A percentile compares a stretch with the other conserved stretches of the same genome.
Conservation (phyloP, 2,888 invertebrate genomes). For the Himalopsyche tibetana region DNA sequence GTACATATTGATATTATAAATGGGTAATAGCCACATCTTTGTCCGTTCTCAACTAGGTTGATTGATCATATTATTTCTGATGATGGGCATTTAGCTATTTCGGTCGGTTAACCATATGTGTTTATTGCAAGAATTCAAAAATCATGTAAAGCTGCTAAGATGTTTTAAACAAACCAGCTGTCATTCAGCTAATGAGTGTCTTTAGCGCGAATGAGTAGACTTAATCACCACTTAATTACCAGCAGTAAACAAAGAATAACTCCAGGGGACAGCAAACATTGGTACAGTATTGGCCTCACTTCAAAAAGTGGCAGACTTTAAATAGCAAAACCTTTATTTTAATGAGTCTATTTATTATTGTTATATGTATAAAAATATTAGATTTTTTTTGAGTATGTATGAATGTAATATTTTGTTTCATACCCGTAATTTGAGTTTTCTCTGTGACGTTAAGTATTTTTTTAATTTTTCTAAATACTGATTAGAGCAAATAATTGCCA, state of each 20-base stretch:
- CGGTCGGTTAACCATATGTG: not conserved
- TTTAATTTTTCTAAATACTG: no score
- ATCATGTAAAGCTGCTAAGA: not conserved
- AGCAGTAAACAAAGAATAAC: constrained; percentile 39
- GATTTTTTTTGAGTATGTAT: no score
- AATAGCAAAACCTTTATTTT: no score
- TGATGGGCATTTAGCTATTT: not conserved
- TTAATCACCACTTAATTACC: constrained; percentile 45
- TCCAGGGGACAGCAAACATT: constrained; percentile 4
- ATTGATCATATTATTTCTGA: not conserved
- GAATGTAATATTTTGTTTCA: no score
- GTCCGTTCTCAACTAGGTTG: not conserved
- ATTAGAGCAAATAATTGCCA: no score
- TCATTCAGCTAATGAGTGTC: constrained; percentile 15
- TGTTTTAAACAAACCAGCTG: not conserved
- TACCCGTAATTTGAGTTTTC: no score
- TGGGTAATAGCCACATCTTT: no score
- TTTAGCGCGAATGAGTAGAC: constrained; percentile 41
- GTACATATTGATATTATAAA: not conserved
- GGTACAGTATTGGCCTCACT: no score
- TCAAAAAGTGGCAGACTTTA: no score
- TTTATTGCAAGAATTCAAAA: constrained; percentile 5
- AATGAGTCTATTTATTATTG: no score
- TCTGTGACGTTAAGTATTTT: no score
- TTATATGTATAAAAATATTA: no score